Conservation (phyloP, 2,797 vertebrate genomes). For the Pseudomugil tenellus region DNA sequence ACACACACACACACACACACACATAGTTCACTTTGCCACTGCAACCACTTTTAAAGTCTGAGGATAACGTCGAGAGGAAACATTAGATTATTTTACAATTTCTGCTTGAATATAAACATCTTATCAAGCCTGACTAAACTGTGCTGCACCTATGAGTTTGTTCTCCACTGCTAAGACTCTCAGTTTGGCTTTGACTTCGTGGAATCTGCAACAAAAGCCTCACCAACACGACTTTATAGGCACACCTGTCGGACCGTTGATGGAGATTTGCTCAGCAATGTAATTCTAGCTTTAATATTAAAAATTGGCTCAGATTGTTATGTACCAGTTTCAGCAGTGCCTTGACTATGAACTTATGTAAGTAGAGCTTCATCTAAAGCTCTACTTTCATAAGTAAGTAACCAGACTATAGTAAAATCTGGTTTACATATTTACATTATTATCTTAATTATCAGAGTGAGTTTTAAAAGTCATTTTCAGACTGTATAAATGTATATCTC, state of each 20-base stretch:
- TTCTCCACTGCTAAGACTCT: slow-evolving; percentile 20
- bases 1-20: slow-evolving; percentile 36
- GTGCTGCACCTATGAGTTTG: slow-evolving; percentile 12
- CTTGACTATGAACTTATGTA: background rate
- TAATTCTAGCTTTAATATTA: background rate
- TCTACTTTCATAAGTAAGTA: too few relatives aligned
- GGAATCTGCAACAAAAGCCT: background rate
- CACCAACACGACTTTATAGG: background rate
- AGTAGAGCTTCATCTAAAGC: background rate
- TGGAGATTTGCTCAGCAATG: background rate
- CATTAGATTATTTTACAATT: slow-evolving; percentile 47
- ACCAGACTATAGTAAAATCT: too few relatives aligned
- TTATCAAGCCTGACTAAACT: background rate
- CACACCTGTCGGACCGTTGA: background rate
- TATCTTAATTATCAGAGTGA: too few relatives aligned
- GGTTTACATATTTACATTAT: too few relatives aligned
- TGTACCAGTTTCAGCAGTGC: background rate
- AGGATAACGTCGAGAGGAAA: slow-evolving; percentile 63
- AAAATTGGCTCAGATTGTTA: background rate
- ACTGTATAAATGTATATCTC: background rate
- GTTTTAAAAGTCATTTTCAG: background rate
- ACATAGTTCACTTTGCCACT: slow-evolving; percentile 72
- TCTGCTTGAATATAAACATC: slow-evolving; percentile 32
- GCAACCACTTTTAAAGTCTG: slow-evolving; percentile 71
- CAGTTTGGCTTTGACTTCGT: background rate